Base-by-base conservation (phyloP, 2,888 invertebrate species). In the Brachynemurus nebulosus region DNA sequence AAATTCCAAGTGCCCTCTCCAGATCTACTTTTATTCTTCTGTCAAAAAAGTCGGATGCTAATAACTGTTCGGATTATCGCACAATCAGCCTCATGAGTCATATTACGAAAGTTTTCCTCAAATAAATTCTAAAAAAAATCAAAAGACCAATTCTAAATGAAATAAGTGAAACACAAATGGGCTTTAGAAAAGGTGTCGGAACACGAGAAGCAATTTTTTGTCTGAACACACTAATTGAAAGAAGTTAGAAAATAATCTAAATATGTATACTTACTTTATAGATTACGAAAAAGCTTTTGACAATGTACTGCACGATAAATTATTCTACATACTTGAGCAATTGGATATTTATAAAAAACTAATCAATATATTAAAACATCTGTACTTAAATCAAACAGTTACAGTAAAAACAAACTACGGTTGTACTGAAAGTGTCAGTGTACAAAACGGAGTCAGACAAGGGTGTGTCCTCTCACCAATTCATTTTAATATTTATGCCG, bases 211-310 rank as follows among this genome's bases (percentile, higher is more conserved):
- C 18, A n/a, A 4, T 37, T 2, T 17, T 37, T 2, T 18, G 37
- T 18, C 18, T 37, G 11, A 7, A 36, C 17, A 11, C 18, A 7
- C n/a, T 37, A 37, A 2, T 37, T 6, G 18, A 37, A 9, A 16
- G 37, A n/a, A 19, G 17, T 14, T 17, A 6, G 37, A 37, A 37
- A 37, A 37, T 16, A 37, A 37, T 37, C 18, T 37, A 18, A 2
- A 19, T 2, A 19, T 37, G 18, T 37, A 2, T 37, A 16, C 37
- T 4, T 37, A 19, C n/a, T 37, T 37, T 37, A 14, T 37, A 9
- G 37, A 37, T 16, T 37, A 37, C 11, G 37, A 37, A 16, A 37
- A 37, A 16, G 18, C 18, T 5, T 37, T 37, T 3, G 37, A 30
- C 5, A 30, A 9, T 3, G 2, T 30, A 2, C 2, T 12, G 2